Evolutionary conservation across 2,113 vertebrate species (phyloP).

Genomic region (Marmota monax): DNA sequence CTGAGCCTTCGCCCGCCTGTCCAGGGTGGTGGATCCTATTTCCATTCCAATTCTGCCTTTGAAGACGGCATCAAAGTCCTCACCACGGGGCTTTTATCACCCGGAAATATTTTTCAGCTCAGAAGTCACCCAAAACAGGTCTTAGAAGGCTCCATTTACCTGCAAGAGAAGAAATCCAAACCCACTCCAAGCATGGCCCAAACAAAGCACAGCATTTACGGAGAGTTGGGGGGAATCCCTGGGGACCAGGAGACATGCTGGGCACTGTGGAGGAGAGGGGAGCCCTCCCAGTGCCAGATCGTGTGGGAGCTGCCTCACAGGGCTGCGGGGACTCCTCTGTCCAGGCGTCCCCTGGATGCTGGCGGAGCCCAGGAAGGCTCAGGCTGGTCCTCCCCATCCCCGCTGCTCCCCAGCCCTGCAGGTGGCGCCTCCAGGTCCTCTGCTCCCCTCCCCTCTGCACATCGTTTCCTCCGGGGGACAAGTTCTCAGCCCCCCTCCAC

Average conservation of each 20-base stretch:
- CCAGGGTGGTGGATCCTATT: slow-evolving; percentile 60
- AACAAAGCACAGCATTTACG: background rate
- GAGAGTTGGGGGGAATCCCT: background rate
- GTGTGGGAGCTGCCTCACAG: background rate
- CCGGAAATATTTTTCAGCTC: slow-evolving; percentile 70
- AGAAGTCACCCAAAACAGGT: slow-evolving; percentile 81
- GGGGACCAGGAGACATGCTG: accelerated
- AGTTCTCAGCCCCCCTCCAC: background rate
- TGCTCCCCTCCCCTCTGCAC: accelerated
- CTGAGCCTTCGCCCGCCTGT: background rate
- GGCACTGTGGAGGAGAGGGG: background rate
- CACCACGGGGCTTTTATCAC: slow-evolving; percentile 72
- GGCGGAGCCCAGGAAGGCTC: accelerated
- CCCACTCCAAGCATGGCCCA: slow-evolving; percentile 54
- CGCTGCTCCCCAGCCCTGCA: accelerated
- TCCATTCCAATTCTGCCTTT: slow-evolving; percentile 76
- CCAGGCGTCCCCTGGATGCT: background rate
- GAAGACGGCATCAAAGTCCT: slow-evolving; percentile 66
- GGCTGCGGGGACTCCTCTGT: background rate
- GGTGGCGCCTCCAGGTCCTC: too few relatives aligned
- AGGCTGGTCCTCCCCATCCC: accelerated
- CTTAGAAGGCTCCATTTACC: slow-evolving; percentile 74
- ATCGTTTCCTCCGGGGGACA: accelerated
- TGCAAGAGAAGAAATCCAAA: slow-evolving; percentile 75
- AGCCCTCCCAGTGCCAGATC: background rate